Evolutionary conservation across 2,113 vertebrate genomes (phyloP), one percentile per base, ranked within the genome.

Genomic region (Suncus etruscus): DNA sequence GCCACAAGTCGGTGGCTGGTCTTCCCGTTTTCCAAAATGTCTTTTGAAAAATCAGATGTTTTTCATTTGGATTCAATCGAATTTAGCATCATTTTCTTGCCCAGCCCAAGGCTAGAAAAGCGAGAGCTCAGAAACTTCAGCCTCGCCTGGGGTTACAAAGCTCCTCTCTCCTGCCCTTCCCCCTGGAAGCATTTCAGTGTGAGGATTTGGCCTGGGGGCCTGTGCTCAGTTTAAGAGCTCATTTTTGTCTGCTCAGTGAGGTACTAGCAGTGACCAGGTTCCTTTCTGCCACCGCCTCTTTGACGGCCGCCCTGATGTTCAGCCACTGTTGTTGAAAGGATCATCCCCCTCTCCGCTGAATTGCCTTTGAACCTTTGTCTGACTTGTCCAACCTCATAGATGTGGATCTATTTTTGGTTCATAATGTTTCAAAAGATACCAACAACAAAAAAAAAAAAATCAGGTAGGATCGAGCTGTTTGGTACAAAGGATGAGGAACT

Each of bases 1-100:
- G 58, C 76, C 66, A 61, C 29, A 12, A 47, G 32, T 66, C 48
- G 66, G 29, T 63, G 82, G 80, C 50, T 91, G 80, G 14, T 7
- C 66, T 85, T 94, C 31, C 63, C 29, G 39, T 82, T 86, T 82
- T 66, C 75, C 24, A 76, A 11, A 78, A 54, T 39, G 63, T 51
- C 50, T 86, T 89, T 63, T 89, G 31, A 84, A 89, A 61, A 61
- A 61, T 61, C 58, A 61, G 58, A 74, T 32, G 50, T 74, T 76
- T 90, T 86, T 47, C 15, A 82, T 90, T 89, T 83, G 24, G 2
- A 48, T n/a, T 2, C 75, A 65, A 65, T n/a, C 78, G 78, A 79
- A 78, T 68, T 66, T 61, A 74, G 74, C 22, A 22, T 65, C 29
- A 68, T 80, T 80, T 48, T 61, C 58, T 61, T 61, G 58, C 58